Evolutionary conservation across 2,888 invertebrate species (phyloP), one percentile per base, ranked within the genome.

Genomic region (Synanthedon formicaeformis): DNA sequence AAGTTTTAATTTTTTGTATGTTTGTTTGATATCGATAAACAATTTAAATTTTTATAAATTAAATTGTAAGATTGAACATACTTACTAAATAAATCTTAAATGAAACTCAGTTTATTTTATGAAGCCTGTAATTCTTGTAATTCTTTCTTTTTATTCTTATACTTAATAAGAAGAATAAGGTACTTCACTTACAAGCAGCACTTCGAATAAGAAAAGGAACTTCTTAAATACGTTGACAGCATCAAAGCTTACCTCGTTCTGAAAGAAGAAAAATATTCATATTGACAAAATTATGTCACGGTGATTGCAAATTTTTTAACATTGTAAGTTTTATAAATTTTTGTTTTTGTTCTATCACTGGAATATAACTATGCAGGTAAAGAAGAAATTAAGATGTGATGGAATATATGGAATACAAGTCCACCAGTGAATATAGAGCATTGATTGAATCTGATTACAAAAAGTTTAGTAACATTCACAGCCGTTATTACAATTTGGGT

Each of bases 321-420:
- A 56, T 59, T 53, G 59, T 54, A 58, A 41, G 59, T 54, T 57
- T 60, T 49, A 34, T 34, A 76, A 79, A 75, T 76, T 77, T 66
- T 65, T 66, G 67, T 72, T 61, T 60, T 57, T 53, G 53, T 58
- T 55, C 59, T 60, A 56, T 58, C 52, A 64, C 61, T 49, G 13
- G 18, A 18, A 60, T 60, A 60, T 69, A 84, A 80, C 68, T 84
- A 84, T 86, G 82, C 75, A 77, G 65, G 73, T 73, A 59, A 79
- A 71, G 71, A 81, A 70, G 65, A 81, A 74, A 82, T 75, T 80
- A 78, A 77, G 75, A 81, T 84, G 86, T 85, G 73, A 87, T 87
- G 86, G 86, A 85, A 83, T 78, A 78, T 84, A 84, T n/a, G n/a
- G n/a, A 82, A 71, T 73, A 77, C 70, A 66, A 76, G 68, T 72